Evolutionary conservation across 2,888 invertebrate genomes (phyloP).

Genomic region (Mythimna vitellina): DNA sequence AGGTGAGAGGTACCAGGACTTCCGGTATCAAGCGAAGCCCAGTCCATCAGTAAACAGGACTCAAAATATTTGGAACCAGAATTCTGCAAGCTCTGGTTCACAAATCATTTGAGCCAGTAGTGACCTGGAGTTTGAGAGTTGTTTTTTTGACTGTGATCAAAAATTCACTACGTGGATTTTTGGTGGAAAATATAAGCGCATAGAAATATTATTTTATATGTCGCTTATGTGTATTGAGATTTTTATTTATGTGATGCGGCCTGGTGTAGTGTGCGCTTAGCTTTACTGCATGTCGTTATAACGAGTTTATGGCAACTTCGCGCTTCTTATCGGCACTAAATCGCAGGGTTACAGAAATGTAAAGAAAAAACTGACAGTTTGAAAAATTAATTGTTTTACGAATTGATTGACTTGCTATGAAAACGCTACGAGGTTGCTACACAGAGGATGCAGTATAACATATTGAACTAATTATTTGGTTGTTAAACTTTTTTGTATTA

Average conservation of each 20-base stretch:
- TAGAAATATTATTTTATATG: too few relatives aligned
- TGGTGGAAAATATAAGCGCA: too few relatives aligned
- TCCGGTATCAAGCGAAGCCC: too few relatives aligned
- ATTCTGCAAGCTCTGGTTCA: too few relatives aligned
- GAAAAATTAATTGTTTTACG: conserved; percentile 26
- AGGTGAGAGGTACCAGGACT: too few relatives aligned
- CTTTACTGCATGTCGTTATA: conserved; percentile 15
- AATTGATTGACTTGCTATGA: conserved; percentile 9
- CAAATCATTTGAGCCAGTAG: too few relatives aligned
- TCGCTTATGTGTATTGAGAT: too few relatives aligned
- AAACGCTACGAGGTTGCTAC: conserved; percentile 21
- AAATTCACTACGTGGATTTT: too few relatives aligned
- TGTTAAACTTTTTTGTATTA: background rate
- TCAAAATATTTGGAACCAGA: too few relatives aligned
- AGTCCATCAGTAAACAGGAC: too few relatives aligned
- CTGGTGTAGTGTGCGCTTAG: background rate
- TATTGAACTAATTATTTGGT: background rate
- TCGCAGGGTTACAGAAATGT: conserved; percentile 26
- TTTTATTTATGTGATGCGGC: background rate
- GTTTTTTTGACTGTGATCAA: too few relatives aligned
- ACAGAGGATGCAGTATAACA: background rate
- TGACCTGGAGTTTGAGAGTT: too few relatives aligned
- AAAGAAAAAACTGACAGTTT: conserved; percentile 13
- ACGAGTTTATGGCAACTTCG: conserved; percentile 46
- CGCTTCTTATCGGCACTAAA: conserved; percentile 40